Conservation (phyloP, 2,113 vertebrate genomes). For the Xenopus borealis region DNA sequence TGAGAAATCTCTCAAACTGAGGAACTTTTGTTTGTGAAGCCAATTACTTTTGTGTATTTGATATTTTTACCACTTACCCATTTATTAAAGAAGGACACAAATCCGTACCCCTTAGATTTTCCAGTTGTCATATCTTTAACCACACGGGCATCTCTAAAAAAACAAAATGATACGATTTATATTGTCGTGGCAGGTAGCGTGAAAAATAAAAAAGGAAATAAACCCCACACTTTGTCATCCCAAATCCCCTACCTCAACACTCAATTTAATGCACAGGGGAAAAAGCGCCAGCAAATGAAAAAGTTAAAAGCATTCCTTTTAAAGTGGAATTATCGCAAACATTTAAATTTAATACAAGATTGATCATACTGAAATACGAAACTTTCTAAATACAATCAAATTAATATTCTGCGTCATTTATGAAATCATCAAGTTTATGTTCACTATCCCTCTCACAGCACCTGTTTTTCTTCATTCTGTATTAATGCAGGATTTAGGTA, state of each 20-base stretch:
- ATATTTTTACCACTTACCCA: conserved; percentile 72
- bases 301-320: conserved; percentile 52
- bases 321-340: too few relatives aligned
- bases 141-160: conserved; percentile 85
- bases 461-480: too few relatives aligned
- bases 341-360: too few relatives aligned
- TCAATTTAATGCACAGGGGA: conserved; percentile 53
- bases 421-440: too few relatives aligned
- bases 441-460: too few relatives aligned
- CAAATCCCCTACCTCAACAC: conserved; percentile 47
- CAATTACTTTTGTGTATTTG: too few relatives aligned
- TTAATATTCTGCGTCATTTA: too few relatives aligned
- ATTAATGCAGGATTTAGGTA: too few relatives aligned
- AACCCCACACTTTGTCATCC: conserved; percentile 36
- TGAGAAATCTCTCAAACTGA: too few relatives aligned
- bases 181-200: conserved; percentile 5
- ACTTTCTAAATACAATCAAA: too few relatives aligned
- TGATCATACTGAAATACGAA: too few relatives aligned
- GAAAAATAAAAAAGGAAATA: conserved; percentile 20
- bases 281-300: conserved; percentile 49
- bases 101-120: conserved; percentile 97
- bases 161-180: background rate
- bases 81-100: conserved; percentile 98
- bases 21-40: too few relatives aligned
- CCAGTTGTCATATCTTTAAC: conserved; percentile 98